A percentile compares a stretch with the other conserved stretches of the same genome.
These are phyloP conservation scores for Micromys minutus DNA, from an alignment of 2,113 vertebrate species.

Conservation along the genomic window DNA sequence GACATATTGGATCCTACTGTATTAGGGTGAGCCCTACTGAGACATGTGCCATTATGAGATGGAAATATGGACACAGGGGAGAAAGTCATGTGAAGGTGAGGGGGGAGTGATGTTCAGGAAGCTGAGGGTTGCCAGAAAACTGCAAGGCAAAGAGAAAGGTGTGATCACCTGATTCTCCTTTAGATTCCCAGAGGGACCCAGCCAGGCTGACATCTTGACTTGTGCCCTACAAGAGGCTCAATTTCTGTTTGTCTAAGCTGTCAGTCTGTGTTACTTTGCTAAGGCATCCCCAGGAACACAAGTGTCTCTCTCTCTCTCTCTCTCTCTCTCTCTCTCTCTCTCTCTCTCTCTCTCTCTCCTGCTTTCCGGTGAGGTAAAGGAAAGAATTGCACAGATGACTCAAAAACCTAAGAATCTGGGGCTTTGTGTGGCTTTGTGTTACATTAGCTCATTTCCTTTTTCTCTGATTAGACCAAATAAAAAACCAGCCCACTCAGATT, in stretches of 20 bases:
- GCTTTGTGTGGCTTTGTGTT: conserved; percentile 19
- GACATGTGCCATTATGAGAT: neutral
- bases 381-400: conserved; percentile 33
- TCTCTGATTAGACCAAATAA: conserved; percentile 56
- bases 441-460: conserved; percentile 75
- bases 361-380: neutral
- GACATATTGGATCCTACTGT: neutral
- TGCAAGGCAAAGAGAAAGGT: neutral
- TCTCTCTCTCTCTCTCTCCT: neutral
- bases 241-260: neutral
- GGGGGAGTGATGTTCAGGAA: neutral
- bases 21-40: neutral
- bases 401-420: conserved; percentile 50
- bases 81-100: neutral
- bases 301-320: neutral
- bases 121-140: too few species aligned
- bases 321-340: neutral
- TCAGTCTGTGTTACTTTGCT: neutral
- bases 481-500: conserved; percentile 44
- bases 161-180: too few species aligned
- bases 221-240: neutral
- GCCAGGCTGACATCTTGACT: neutral
- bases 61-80: neutral
- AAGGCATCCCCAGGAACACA: neutral
- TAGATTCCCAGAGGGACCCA: neutral